A percentile compares a stretch with the other conserved stretches of the same genome.
Conservation (phyloP, 2,888 invertebrate species). For the Drosophila mercatorum region DNA sequence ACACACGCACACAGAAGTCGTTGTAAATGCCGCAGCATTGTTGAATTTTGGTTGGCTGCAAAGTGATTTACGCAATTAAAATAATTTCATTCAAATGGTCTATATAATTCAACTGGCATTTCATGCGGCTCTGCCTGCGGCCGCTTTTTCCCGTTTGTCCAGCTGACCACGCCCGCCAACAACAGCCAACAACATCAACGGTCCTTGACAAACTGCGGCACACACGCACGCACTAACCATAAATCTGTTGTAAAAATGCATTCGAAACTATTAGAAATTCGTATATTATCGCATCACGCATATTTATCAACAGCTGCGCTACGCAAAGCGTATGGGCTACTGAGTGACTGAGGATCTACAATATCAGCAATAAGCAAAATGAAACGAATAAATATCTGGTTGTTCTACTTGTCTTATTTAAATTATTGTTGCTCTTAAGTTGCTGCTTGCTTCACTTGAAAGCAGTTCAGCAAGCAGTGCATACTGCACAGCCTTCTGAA, state of each 20-base stretch:
- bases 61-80: slow-evolving; percentile 81
- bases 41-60: slow-evolving; percentile 70
- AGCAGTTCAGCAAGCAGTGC: no score
- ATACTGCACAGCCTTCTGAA: no score
- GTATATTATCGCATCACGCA: slow-evolving; percentile 41
- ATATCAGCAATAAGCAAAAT: no score
- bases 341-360: not conserved
- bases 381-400: no score
- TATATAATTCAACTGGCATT: slow-evolving; percentile 79
- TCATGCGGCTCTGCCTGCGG: slow-evolving; percentile 56
- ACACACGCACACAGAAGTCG: slow-evolving; percentile 16
- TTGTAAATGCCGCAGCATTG: slow-evolving; percentile 64
- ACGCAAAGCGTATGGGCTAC: not conserved
- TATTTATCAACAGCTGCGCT: slow-evolving; percentile 33
- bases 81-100: slow-evolving; percentile 79
- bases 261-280: slow-evolving; percentile 51
- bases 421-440: no score
- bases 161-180: slow-evolving; percentile 33
- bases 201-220: slow-evolving; percentile 33
- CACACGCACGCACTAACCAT: slow-evolving; percentile 28
- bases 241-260: slow-evolving; percentile 56
- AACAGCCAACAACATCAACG: slow-evolving; percentile 9
- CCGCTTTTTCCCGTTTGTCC: slow-evolving; percentile 46
- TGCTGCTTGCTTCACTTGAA: no score
- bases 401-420: no score